Evolutionary conservation across 1,140 invertebrate genomes (phyloP).

Genomic region (Bombus waltoni): DNA sequence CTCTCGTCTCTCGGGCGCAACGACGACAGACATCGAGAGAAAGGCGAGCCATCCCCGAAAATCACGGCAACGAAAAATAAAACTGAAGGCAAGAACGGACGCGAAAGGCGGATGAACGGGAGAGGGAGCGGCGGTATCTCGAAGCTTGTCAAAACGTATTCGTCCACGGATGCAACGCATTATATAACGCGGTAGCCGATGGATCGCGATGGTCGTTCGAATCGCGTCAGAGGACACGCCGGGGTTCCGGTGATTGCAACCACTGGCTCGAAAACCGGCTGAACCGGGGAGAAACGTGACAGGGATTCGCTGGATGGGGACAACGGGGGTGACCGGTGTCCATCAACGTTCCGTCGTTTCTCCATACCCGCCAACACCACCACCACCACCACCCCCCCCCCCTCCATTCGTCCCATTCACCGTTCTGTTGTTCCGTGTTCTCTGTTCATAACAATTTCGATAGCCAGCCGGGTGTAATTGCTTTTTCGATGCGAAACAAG

Average conservation of each 20-base stretch:
- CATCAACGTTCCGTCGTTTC: constrained; percentile 45
- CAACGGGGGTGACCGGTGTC: constrained; percentile 23
- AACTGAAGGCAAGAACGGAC: not conserved
- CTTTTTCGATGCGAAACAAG: constrained; percentile 51
- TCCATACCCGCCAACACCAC: not conserved
- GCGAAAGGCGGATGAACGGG: not conserved
- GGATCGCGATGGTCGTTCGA: constrained; percentile 36
- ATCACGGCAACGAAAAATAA: not conserved
- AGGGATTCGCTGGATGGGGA: not conserved
- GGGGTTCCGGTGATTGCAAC: constrained; percentile 18
- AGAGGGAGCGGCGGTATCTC: not conserved
- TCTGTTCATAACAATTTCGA: constrained; percentile 61
- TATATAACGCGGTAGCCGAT: constrained; percentile 47
- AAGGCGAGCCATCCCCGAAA: not conserved
- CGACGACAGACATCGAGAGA: too few species aligned
- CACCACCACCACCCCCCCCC: not conserved
- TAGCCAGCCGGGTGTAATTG: constrained; percentile 49
- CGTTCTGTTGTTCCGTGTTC: not conserved
- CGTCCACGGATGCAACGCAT: constrained; percentile 43
- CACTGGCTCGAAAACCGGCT: constrained; percentile 36
- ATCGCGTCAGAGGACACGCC: constrained; percentile 1
- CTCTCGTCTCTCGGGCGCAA: not conserved
- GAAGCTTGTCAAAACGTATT: constrained; percentile 59
- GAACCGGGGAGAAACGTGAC: constrained; percentile 30
- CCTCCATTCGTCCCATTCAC: not conserved